Conservation (phyloP, 2,113 vertebrate species). For the Numenius arquata region DNA sequence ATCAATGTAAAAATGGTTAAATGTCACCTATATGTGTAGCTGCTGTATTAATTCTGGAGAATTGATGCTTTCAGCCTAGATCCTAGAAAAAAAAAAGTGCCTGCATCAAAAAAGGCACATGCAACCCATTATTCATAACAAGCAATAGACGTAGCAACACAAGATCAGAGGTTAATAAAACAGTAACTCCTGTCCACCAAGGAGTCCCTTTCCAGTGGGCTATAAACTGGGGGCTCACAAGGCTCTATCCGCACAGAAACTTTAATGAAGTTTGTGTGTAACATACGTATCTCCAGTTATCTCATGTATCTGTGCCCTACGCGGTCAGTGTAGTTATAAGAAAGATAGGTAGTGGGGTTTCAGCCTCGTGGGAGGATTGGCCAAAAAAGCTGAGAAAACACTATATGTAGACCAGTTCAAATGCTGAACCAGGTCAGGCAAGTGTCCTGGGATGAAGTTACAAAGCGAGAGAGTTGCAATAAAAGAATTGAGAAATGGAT, state of each 20-base stretch:
- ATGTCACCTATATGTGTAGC: background rate
- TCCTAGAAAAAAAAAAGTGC: background rate
- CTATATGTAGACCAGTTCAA: background rate
- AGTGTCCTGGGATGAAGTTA: no score
- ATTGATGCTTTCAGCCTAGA: background rate
- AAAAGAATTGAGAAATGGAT: background rate
- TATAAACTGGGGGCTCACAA: background rate
- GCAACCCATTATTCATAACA: background rate
- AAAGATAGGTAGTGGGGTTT: background rate
- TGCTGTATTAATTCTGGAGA: background rate
- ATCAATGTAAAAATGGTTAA: background rate
- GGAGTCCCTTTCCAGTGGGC: background rate
- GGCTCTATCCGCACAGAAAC: background rate
- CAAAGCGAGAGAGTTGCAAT: background rate
- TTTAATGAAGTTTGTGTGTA: background rate
- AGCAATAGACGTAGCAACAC: background rate
- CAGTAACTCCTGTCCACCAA: background rate
- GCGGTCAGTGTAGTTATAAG: no score
- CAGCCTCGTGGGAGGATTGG: background rate
- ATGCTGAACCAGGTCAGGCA: background rate
- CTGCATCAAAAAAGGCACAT: background rate
- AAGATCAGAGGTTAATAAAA: background rate
- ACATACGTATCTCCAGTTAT: background rate
- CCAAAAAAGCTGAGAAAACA: background rate
- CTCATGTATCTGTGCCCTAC: background rate